Evolutionary conservation across 1,140 invertebrate species (phyloP), one percentile per base, ranked within the genome.

Genomic region (Adoxophyes honmai): DNA sequence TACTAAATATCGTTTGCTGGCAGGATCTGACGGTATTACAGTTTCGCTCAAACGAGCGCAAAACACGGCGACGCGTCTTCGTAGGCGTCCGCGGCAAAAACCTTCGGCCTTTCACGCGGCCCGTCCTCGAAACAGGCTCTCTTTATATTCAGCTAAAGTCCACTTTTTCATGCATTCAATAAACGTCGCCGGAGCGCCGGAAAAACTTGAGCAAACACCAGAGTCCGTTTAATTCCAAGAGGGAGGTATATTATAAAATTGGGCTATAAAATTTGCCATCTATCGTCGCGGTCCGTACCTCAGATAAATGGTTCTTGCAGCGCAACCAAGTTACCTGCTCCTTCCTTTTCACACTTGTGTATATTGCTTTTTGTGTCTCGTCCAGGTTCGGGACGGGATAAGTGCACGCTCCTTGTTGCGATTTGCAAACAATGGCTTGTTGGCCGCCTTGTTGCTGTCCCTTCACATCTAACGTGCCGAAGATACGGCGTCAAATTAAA

Each of bases 341-440:
- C 13, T 55, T 64, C 42, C 34, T 54, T 57, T 62, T 60, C 55
- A 58, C 61, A 36, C 28, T 18, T 21, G 13, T 18, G 38, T 14
- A 33, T 21, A 28, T 38, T 59, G 37, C 48, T 60, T 63, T 44
- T 62, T 60, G 14, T 38, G 53, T 67, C 71, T 60, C 55, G 62
- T 57, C 15, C 14, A 39, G 58, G 57, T 56, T 60, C 62, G 33
- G 44, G 57, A 56, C 60, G 57, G 57, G 48, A 70, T 68, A 73
- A 70, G 58, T 71, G 65, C 62, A 62, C 48, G 55, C 39, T 62
- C 59, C 66, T 63, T 81, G 73, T 78, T 70, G 55, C 48, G 56
- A 86, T 86, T 86, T 81, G 74, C 80, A 83, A 86, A 86, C 80
- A 86, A 86, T 86, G 57, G 75, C 74, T 69, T 81, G 80, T 83